Percentiles rank a stretch among this genome's conserved stretches.
phyloP scores from a whole-genome alignment of 2,888 invertebrate species.

The Hyposoter dolosus region DNA sequence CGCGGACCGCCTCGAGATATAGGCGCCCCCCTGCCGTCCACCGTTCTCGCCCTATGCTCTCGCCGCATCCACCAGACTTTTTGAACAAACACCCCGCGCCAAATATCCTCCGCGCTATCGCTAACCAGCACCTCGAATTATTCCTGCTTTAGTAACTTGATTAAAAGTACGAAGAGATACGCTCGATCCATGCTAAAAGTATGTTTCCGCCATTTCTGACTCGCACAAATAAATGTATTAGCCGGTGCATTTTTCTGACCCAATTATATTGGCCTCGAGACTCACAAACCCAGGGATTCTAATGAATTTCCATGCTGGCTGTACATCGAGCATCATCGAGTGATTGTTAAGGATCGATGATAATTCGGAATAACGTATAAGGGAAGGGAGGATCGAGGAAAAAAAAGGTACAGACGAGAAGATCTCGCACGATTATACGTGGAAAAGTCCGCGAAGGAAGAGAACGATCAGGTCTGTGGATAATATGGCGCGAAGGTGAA shows the following conservation, averaged over 20 bases:
- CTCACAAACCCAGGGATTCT: neutral
- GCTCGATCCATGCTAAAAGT: neutral
- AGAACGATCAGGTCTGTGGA: slow-evolving; percentile 6
- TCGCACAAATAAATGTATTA: neutral
- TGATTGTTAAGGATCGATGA: neutral
- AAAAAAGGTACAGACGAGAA: neutral
- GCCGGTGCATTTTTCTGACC: neutral
- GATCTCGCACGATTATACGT: neutral
- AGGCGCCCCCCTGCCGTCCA: slow-evolving; percentile 41
- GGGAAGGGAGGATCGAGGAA: neutral
- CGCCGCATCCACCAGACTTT: neutral
- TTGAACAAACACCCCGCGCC: slow-evolving; percentile 14
- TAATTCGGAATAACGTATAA: neutral
- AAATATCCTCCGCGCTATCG: neutral
- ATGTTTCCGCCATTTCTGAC: neutral
- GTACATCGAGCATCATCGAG: neutral
- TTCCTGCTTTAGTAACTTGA: neutral
- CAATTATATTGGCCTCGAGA: neutral
- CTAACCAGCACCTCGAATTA: neutral
- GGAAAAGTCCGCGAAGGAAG: neutral
- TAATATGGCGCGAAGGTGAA: slow-evolving; percentile 31
- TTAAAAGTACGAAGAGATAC: too few species aligned
- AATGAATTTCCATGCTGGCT: neutral
- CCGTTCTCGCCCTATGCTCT: slow-evolving; percentile 10
- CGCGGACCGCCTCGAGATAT: slow-evolving; percentile 49